Evolutionary conservation across 2,797 vertebrate species (phyloP).

Genomic region (Xiphorhynchus erythropygius): DNA sequence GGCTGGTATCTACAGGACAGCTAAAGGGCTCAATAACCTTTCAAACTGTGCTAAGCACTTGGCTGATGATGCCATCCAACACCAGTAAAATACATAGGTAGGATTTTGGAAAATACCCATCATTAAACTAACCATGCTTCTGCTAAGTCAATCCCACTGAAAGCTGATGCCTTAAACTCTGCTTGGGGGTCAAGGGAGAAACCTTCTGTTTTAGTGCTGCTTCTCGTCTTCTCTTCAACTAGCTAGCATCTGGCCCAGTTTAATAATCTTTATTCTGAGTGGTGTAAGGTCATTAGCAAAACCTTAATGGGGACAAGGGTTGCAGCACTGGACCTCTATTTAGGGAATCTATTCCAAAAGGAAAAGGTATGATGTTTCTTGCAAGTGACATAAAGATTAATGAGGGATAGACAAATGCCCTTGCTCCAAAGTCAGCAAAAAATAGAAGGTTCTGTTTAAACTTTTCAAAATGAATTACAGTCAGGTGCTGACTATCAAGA

Average conservation of each 20-base stretch:
- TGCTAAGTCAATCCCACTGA: neutral
- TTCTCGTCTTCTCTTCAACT: neutral
- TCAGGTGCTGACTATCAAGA: constrained; percentile 52
- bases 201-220: neutral
- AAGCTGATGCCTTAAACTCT: constrained; percentile 32
- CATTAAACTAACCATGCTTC: neutral
- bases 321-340: neutral
- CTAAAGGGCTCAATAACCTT: neutral
- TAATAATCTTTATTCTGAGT: constrained; percentile 16
- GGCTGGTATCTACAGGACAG: neutral
- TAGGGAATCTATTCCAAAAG: constrained; percentile 25
- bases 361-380: constrained; percentile 39
- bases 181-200: neutral
- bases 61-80: neutral
- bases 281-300: constrained; percentile 18
- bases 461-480: constrained; percentile 62
- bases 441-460: constrained; percentile 62
- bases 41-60: neutral
- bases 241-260: neutral
- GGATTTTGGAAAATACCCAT: neutral
- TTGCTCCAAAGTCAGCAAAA: constrained; percentile 68
- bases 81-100: neutral
- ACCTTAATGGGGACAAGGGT: neutral
- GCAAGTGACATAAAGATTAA: constrained; percentile 58
- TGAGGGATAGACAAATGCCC: constrained; percentile 58